A percentile compares a stretch with the other conserved stretches of the same genome.
phyloP scores from a whole-genome alignment of 2,888 invertebrate species.

The Epinotia demarniana region DNA sequence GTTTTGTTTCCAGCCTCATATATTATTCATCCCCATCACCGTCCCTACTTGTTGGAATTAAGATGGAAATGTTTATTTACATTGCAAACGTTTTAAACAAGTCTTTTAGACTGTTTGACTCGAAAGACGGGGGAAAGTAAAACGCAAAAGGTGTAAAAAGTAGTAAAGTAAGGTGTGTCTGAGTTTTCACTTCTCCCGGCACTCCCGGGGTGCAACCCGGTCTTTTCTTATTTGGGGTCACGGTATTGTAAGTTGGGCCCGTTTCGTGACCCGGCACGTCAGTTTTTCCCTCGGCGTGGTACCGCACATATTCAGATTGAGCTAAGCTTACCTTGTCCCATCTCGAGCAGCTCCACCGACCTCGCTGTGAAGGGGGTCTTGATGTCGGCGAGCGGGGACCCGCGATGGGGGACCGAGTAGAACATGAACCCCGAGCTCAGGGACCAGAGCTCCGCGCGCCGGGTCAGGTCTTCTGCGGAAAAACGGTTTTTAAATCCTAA shows the following conservation, averaged over 20 bases:
- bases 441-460: conserved; percentile 79
- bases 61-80: conserved; percentile 16
- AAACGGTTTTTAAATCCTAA: no score
- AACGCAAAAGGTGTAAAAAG: no score
- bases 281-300: no score
- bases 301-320: no score
- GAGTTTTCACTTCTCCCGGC: no score
- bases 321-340: conserved; percentile 90
- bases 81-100: conserved; percentile 4
- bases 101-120: not conserved
- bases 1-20: conserved; percentile 10
- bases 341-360: conserved; percentile 91
- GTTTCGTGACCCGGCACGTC: no score
- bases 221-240: no score
- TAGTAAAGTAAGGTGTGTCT: no score
- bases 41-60: conserved; percentile 7
- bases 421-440: conserved; percentile 89
- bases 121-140: not conserved
- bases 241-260: no score
- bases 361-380: conserved; percentile 90
- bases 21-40: conserved; percentile 13
- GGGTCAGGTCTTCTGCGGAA: conserved; percentile 18
- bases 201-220: no score
- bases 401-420: conserved; percentile 94
- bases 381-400: conserved; percentile 90